phyloP scores from a whole-genome alignment of 2,888 invertebrate species.

The Nomada flava region DNA sequence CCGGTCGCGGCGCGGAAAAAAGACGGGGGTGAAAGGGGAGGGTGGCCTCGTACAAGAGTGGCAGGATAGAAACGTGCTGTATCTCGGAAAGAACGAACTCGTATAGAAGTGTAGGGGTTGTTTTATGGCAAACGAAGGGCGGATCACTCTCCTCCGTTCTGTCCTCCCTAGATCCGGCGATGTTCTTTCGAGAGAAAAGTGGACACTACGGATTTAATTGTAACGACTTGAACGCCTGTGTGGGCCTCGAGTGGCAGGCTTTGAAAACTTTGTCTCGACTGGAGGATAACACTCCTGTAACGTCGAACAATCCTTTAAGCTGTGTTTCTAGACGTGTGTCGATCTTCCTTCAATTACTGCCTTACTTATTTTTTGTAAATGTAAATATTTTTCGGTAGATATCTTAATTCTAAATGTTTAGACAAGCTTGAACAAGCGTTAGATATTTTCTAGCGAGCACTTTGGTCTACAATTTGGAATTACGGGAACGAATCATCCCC shows the following conservation, averaged over 20 bases:
- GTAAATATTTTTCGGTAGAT: too few species aligned
- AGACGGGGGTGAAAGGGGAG: slow-evolving; percentile 9
- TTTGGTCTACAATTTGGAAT: not conserved
- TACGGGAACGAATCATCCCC: not conserved
- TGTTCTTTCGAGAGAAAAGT: slow-evolving; percentile 18
- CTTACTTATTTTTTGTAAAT: too few species aligned
- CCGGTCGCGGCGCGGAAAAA: slow-evolving; percentile 15
- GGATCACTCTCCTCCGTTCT: slow-evolving; percentile 13
- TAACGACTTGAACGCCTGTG: slow-evolving; percentile 10
- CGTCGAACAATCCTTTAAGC: too few species aligned
- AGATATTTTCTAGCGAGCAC: not conserved
- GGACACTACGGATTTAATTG: slow-evolving; percentile 54
- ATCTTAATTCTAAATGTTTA: too few species aligned
- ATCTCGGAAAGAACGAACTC: slow-evolving; percentile 46
- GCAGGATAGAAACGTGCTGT: slow-evolving; percentile 44
- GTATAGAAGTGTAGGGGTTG: slow-evolving; percentile 29
- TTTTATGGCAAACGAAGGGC: slow-evolving; percentile 34
- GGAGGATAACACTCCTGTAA: not conserved
- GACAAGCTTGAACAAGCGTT: not conserved
- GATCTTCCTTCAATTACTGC: too few species aligned
- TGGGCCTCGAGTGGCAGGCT: not conserved
- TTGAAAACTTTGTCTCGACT: slow-evolving; percentile 1
- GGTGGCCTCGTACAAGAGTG: slow-evolving; percentile 33
- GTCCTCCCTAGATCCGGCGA: slow-evolving; percentile 35
- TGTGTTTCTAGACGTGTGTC: too few species aligned